Evolutionary conservation across 2,797 vertebrate genomes (phyloP).

Genomic region (Tapirus indicus): DNA sequence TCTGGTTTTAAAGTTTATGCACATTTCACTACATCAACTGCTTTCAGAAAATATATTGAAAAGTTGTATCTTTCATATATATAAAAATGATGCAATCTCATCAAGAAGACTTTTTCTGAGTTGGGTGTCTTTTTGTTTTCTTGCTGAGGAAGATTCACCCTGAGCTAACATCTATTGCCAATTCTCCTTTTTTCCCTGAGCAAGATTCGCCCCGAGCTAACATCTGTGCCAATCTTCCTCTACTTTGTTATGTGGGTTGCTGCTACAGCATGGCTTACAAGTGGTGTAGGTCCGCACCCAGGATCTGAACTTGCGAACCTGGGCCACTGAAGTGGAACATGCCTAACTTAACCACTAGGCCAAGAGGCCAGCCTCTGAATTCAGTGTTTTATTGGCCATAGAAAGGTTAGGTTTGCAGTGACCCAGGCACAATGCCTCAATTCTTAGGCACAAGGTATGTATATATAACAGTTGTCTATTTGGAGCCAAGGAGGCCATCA

Average conservation of each 20-base stretch:
- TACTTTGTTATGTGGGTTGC: too few species aligned
- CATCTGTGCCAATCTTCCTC: too few species aligned
- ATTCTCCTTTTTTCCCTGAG: too few species aligned
- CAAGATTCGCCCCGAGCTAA: too few species aligned
- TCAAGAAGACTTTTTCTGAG: slow-evolving; percentile 31
- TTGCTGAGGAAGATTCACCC: too few species aligned
- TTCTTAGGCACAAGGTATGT: slow-evolving; percentile 33
- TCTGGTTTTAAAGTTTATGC: background rate
- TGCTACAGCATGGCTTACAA: too few species aligned
- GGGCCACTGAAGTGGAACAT: too few species aligned
- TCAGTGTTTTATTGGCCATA: background rate
- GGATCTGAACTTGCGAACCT: too few species aligned
- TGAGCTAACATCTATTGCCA: too few species aligned
- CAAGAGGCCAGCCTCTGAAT: too few species aligned
- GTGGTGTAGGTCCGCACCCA: too few species aligned
- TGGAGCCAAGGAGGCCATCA: background rate
- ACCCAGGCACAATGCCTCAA: slow-evolving; percentile 44
- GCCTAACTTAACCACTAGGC: too few species aligned
- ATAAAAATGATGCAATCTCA: slow-evolving; percentile 26
- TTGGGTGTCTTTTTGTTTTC: background rate
- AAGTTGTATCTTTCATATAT: background rate
- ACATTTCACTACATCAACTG: slow-evolving; percentile 1
- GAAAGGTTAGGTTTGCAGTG: slow-evolving; percentile 19
- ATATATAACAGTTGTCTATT: background rate
- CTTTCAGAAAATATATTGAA: slow-evolving; percentile 34